A percentile compares a stretch with the other conserved stretches of the same genome.
These are phyloP conservation scores for Lysandra coridon DNA, from an alignment of 2,888 invertebrate genomes.

Conservation along the genomic window DNA sequence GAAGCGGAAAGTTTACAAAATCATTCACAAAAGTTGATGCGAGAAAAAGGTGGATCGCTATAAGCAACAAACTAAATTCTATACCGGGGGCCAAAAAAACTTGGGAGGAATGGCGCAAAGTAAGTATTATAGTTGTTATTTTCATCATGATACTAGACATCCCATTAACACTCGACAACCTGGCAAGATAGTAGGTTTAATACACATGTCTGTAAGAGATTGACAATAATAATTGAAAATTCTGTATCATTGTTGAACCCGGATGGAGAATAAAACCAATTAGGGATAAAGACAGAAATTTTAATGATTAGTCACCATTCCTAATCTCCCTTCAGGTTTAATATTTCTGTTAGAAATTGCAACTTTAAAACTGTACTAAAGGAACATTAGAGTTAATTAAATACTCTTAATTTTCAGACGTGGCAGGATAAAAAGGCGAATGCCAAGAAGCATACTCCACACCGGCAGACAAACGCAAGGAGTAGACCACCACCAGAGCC, in stretches of 20 bases:
- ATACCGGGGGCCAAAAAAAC: background rate
- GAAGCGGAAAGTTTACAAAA: background rate
- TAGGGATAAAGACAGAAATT: no score
- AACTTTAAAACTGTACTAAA: background rate
- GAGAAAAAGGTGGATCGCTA: background rate
- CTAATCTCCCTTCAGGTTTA: no score
- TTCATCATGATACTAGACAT: background rate
- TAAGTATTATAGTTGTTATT: background rate
- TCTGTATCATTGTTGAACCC: no score
- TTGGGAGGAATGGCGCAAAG: conserved; percentile 8
- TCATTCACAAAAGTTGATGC: background rate
- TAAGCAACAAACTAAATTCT: background rate
- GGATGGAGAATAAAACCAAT: no score
- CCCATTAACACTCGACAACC: no score
- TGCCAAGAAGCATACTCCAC: background rate
- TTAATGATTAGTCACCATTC: no score
- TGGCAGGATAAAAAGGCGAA: conserved; percentile 1
- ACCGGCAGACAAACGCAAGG: background rate
- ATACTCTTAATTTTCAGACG: background rate
- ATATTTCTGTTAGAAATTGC: background rate
- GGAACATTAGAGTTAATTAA: background rate
- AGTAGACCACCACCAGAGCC: background rate
- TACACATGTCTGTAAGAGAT: no score
- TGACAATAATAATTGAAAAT: no score
- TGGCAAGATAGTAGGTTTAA: no score